A percentile compares a stretch with the other conserved stretches of the same genome.
Conservation (phyloP, 2,113 vertebrate species). For the Larimichthys polyactis region DNA sequence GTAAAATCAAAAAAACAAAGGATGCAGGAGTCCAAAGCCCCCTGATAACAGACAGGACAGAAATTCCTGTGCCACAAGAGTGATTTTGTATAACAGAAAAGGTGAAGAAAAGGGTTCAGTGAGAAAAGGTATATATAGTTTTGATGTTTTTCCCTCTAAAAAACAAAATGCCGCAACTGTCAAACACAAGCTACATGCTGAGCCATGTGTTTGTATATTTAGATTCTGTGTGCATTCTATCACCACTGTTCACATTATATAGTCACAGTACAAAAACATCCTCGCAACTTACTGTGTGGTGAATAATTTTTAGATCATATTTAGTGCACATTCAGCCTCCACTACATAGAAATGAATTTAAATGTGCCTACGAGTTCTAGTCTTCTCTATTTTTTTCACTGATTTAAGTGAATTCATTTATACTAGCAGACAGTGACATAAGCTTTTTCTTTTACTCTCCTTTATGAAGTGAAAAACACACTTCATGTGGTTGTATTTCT, state of each 20-base stretch:
- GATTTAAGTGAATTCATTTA: not conserved
- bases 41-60: conserved; percentile 31
- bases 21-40: conserved; percentile 31
- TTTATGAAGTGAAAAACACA: not conserved
- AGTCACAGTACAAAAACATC: not conserved
- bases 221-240: not conserved
- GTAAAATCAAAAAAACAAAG: conserved; percentile 32
- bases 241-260: not conserved
- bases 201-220: conserved; percentile 7
- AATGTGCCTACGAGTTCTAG: not conserved
- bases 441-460: not conserved
- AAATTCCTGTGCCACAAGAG: conserved; percentile 13
- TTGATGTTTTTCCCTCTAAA: not conserved
- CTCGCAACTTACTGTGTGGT: not conserved
- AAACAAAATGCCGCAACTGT: conserved; percentile 9
- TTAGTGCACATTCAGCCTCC: not conserved
- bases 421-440: not conserved
- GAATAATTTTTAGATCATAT: not conserved
- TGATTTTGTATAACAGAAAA: conserved; percentile 38
- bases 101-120: not conserved
- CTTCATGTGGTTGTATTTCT: not conserved
- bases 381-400: not conserved
- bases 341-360: not conserved
- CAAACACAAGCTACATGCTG: not conserved
- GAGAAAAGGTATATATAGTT: not conserved